Evolutionary conservation across 1,140 invertebrate species (phyloP).

Genomic region (Teleogryllus occipitalis): DNA sequence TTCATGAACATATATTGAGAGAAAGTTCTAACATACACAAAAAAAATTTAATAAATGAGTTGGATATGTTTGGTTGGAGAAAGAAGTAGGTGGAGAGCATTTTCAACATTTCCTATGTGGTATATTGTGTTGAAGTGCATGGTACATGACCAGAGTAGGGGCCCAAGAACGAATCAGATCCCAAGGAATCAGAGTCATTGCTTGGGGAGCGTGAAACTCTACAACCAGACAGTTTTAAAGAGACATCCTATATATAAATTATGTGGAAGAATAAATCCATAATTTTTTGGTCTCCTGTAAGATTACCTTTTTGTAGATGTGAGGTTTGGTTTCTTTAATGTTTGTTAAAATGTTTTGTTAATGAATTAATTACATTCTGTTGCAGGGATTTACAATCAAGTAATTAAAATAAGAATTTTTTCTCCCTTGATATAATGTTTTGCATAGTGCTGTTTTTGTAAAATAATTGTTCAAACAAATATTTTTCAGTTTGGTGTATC

Average conservation of each 20-base stretch:
- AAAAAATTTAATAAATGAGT: too few species aligned
- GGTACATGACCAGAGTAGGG: too few species aligned
- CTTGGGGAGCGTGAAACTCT: too few species aligned
- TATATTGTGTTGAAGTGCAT: too few species aligned
- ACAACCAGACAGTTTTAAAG: not conserved
- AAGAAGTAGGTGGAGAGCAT: too few species aligned
- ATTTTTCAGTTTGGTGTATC: slow-evolving; percentile 13
- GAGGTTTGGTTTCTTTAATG: not conserved
- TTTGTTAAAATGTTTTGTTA: not conserved
- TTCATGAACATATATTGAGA: too few species aligned
- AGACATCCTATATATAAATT: not conserved
- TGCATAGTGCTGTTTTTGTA: not conserved
- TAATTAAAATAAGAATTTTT: not conserved
- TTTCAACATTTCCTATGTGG: too few species aligned
- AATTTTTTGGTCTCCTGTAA: not conserved
- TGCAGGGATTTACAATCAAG: not conserved
- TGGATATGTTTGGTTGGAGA: too few species aligned
- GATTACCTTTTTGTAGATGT: too few species aligned
- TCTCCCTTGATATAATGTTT: not conserved
- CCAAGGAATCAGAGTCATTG: too few species aligned
- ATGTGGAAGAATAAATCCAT: not conserved
- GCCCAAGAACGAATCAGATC: too few species aligned
- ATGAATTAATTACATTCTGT: not conserved
- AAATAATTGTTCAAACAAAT: not conserved
- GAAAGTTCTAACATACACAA: too few species aligned